Conservation (phyloP, 2,797 vertebrate genomes). For the Pelochelys cantorii region DNA sequence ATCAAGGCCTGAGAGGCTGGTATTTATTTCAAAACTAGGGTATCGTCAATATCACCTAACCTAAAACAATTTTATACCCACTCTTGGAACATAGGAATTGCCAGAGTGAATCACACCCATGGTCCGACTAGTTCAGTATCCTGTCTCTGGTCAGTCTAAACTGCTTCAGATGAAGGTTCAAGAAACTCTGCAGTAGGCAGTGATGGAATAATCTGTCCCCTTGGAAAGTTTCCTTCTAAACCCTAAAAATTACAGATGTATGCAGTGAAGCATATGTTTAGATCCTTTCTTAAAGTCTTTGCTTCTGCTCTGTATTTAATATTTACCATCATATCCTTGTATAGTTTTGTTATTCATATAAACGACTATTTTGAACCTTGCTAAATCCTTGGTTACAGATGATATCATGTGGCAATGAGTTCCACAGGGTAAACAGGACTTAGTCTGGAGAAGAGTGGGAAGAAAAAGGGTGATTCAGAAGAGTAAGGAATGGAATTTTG, state of each 20-base stretch:
- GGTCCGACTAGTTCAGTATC: not conserved
- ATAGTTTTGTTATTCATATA: slow-evolving; percentile 14
- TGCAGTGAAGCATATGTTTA: slow-evolving; percentile 32
- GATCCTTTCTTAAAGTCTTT: slow-evolving; percentile 28
- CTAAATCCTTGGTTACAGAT: not conserved
- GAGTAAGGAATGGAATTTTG: not conserved
- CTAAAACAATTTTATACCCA: slow-evolving; percentile 31
- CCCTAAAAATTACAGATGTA: slow-evolving; percentile 54
- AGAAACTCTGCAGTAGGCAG: slow-evolving; percentile 53
- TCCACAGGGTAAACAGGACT: not conserved
- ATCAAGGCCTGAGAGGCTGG: slow-evolving; percentile 74
- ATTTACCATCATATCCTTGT: not conserved
- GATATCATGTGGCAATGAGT: not conserved
- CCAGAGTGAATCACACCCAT: not conserved
- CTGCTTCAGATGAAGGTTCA: slow-evolving; percentile 46
- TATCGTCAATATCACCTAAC: slow-evolving; percentile 61
- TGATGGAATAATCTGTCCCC: slow-evolving; percentile 61
- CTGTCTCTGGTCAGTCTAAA: slow-evolving; percentile 36
- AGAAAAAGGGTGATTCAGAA: not conserved
- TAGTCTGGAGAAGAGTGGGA: not conserved
- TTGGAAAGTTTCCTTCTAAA: slow-evolving; percentile 57
- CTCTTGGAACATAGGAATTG: not conserved
- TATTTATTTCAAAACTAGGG: slow-evolving; percentile 76
- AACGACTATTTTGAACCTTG: not conserved
- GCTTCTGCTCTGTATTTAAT: not conserved